Evolutionary conservation across 2,888 invertebrate species (phyloP).

Genomic region (Conomelus anceps): DNA sequence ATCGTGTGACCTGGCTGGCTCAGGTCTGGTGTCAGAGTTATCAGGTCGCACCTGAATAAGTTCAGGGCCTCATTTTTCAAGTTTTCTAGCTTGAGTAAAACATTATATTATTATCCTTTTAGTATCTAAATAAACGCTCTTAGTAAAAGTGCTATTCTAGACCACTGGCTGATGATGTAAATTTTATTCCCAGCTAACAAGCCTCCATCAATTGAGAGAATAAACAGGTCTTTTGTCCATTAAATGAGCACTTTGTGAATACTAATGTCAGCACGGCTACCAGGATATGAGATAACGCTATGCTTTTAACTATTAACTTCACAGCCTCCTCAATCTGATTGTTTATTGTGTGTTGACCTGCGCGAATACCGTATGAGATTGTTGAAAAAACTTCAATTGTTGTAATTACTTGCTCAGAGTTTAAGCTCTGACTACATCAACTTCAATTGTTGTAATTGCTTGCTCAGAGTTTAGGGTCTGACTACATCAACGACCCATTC

Average conservation of each 20-base stretch:
- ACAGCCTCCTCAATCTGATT: background rate
- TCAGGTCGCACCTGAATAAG: no score
- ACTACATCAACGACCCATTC: no score
- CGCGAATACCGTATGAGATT: background rate
- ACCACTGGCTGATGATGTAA: background rate
- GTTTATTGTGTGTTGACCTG: background rate
- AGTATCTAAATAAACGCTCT: background rate
- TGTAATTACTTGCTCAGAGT: background rate
- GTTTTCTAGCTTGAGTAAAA: no score
- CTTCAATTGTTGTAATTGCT: background rate
- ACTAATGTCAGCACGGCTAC: background rate
- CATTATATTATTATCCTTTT: background rate
- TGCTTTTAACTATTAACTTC: background rate
- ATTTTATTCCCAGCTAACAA: background rate
- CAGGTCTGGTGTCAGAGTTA: no score
- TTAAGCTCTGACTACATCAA: no score
- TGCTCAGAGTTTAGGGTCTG: no score
- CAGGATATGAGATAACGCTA: background rate
- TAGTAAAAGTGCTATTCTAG: background rate
- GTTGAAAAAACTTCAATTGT: background rate
- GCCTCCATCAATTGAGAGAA: background rate
- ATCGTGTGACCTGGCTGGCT: no score
- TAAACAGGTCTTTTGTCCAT: background rate
- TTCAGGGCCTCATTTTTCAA: no score
- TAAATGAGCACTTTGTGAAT: background rate